These are phyloP conservation scores for Cryptocephalus primarius DNA, from an alignment of 2,888 invertebrate genomes.

Conservation along the genomic window DNA sequence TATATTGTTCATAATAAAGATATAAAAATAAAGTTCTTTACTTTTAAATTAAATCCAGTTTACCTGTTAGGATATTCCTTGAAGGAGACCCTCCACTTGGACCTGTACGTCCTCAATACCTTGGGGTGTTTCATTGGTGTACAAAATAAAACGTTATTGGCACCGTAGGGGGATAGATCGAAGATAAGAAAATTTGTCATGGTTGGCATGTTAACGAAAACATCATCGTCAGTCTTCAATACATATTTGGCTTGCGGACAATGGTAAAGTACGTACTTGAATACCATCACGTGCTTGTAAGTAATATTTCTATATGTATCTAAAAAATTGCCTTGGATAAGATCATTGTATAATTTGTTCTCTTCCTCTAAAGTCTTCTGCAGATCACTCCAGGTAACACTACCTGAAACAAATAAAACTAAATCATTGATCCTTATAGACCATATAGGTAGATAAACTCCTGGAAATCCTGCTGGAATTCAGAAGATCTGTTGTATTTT, in stretches of 20 bases:
- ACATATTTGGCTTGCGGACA: constrained; percentile 55
- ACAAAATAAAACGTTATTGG: constrained; percentile 53
- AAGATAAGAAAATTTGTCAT: constrained; percentile 47
- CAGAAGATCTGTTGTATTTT: too few relatives aligned
- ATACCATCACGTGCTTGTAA: constrained; percentile 72
- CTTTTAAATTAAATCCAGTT: not conserved
- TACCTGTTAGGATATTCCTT: constrained; percentile 46
- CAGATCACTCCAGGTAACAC: constrained; percentile 30
- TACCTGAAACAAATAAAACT: constrained; percentile 39
- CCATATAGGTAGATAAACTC: too few relatives aligned
- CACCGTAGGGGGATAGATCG: constrained; percentile 49
- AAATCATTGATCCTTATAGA: too few relatives aligned
- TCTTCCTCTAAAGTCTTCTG: constrained; percentile 38
- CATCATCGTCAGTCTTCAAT: constrained; percentile 69
- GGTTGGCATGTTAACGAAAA: constrained; percentile 58
- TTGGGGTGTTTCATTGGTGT: constrained; percentile 30
- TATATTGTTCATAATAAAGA: too few relatives aligned
- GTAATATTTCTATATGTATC: constrained; percentile 76
- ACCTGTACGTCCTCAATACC: constrained; percentile 44
- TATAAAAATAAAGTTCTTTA: too few relatives aligned
- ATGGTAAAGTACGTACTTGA: constrained; percentile 65
- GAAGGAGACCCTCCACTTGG: constrained; percentile 67
- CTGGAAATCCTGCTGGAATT: too few relatives aligned
- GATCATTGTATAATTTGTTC: constrained; percentile 48
- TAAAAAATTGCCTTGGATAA: constrained; percentile 65